These are phyloP conservation scores for Drosophila cognata DNA, from an alignment of 2,888 invertebrate genomes.

Conservation along the genomic window DNA sequence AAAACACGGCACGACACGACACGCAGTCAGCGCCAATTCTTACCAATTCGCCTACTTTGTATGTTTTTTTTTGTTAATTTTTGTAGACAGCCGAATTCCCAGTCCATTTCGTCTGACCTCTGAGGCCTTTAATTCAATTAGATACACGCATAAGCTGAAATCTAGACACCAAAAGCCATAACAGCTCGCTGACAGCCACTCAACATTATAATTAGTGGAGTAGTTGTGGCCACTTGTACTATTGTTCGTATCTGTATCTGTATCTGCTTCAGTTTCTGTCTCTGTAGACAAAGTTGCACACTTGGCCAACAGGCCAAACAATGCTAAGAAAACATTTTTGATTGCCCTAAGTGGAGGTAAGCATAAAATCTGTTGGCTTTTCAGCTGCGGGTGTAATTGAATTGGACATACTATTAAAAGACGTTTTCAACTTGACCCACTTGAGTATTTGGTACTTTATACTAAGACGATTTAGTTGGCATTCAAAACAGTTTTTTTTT, in stretches of 20 bases:
- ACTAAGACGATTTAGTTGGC: slow-evolving; percentile 19
- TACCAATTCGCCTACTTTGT: slow-evolving; percentile 2
- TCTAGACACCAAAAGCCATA: slow-evolving; percentile 32
- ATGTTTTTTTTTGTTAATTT: not conserved
- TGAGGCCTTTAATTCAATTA: slow-evolving; percentile 69
- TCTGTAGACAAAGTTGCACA: slow-evolving; percentile 5
- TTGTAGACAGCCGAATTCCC: slow-evolving; percentile 35
- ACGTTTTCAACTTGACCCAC: slow-evolving; percentile 38
- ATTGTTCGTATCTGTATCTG: slow-evolving; percentile 10
- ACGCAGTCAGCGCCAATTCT: not conserved
- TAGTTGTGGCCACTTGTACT: slow-evolving; percentile 12
- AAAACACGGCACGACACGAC: not conserved
- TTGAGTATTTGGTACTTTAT: slow-evolving; percentile 15
- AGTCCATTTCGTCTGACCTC: slow-evolving; percentile 67
- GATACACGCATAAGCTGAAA: slow-evolving; percentile 52
- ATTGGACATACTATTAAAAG: slow-evolving; percentile 17
- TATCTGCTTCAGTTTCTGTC: not conserved
- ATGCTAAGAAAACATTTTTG: slow-evolving; percentile 17
- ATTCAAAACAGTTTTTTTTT: not conserved
- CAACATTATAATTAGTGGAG: slow-evolving; percentile 59
- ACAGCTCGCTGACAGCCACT: slow-evolving; percentile 42
- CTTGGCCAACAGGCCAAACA: slow-evolving; percentile 23
- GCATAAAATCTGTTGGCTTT: slow-evolving; percentile 13
- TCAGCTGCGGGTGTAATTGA: slow-evolving; percentile 12
- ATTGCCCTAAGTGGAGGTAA: slow-evolving; percentile 12